A percentile compares a stretch with the other conserved stretches of the same genome.
Evolutionary conservation across 2,888 invertebrate genomes (phyloP).

Genomic region (Euzetes globulus): DNA sequence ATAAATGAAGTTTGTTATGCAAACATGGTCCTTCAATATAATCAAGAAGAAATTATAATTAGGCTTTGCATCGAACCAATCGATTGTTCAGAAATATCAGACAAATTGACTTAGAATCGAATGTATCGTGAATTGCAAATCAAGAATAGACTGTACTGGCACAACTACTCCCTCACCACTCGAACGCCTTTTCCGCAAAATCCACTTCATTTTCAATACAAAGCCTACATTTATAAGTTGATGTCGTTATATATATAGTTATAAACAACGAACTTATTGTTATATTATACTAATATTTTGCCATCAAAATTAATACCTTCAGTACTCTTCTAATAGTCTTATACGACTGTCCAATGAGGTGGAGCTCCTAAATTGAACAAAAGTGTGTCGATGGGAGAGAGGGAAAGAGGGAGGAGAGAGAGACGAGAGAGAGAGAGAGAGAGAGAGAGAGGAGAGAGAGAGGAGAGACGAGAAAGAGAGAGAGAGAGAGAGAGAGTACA

Average conservation of each 20-base stretch:
- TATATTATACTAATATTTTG: neutral
- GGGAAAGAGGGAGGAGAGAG: too few relatives aligned
- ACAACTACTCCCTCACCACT: neutral
- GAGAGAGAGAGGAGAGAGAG: too few relatives aligned
- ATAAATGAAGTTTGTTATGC: neutral
- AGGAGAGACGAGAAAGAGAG: too few relatives aligned
- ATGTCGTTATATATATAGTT: neutral
- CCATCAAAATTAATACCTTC: conserved; percentile 20
- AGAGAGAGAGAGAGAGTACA: too few relatives aligned
- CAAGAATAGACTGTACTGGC: neutral
- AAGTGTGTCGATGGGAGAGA: too few relatives aligned
- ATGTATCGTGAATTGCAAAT: neutral
- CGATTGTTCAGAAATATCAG: too few relatives aligned
- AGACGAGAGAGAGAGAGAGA: too few relatives aligned
- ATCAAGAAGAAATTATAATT: too few relatives aligned
- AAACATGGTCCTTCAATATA: too few relatives aligned
- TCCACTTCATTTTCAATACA: conserved; percentile 10
- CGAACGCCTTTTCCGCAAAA: conserved; percentile 2
- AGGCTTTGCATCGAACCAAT: too few relatives aligned
- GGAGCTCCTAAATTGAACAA: too few relatives aligned
- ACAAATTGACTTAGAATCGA: too few relatives aligned
- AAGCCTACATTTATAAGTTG: neutral
- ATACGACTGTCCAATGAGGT: neutral
- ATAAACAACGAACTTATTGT: neutral
- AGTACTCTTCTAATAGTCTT: neutral